A percentile compares a stretch with the other conserved stretches of the same genome.
Conservation (phyloP, 2,888 invertebrate species). For the Hemistola chrysoprasaria region DNA sequence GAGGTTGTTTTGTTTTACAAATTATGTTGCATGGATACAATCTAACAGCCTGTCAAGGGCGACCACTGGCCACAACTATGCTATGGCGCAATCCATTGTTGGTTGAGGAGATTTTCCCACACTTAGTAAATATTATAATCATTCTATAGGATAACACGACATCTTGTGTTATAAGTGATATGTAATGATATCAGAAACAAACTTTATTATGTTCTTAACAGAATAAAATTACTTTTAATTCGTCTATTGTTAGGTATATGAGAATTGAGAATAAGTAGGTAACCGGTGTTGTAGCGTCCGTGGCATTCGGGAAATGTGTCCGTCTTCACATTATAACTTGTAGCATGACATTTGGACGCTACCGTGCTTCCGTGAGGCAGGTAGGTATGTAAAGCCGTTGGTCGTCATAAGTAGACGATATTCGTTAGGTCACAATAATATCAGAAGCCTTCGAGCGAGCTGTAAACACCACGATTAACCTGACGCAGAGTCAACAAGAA, state of each 20-base stretch:
- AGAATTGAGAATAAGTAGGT: too few relatives aligned
- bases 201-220: neutral
- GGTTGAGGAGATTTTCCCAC: constrained; percentile 29
- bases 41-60: constrained; percentile 29
- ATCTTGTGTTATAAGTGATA: constrained; percentile 35
- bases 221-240: constrained; percentile 2
- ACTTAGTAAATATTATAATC: constrained; percentile 30
- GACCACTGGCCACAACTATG: constrained; percentile 18
- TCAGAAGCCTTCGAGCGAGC: too few relatives aligned
- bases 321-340: too few relatives aligned
- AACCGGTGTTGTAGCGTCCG: too few relatives aligned
- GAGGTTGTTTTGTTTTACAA: neutral
- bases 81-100: constrained; percentile 34
- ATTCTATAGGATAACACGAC: constrained; percentile 28
- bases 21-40: constrained; percentile 12
- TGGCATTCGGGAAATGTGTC: too few relatives aligned
- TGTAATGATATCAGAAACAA: constrained; percentile 23
- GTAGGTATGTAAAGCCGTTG: too few relatives aligned
- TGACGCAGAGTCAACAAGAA: too few relatives aligned
- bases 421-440: too few relatives aligned
- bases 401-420: too few relatives aligned
- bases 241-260: neutral
- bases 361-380: too few relatives aligned
- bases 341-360: too few relatives aligned
- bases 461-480: too few relatives aligned